A percentile compares a stretch with the other conserved stretches of the same genome.
These are phyloP conservation scores for Listronotus bonariensis DNA, from an alignment of 1,140 invertebrate species.

Conservation along the genomic window DNA sequence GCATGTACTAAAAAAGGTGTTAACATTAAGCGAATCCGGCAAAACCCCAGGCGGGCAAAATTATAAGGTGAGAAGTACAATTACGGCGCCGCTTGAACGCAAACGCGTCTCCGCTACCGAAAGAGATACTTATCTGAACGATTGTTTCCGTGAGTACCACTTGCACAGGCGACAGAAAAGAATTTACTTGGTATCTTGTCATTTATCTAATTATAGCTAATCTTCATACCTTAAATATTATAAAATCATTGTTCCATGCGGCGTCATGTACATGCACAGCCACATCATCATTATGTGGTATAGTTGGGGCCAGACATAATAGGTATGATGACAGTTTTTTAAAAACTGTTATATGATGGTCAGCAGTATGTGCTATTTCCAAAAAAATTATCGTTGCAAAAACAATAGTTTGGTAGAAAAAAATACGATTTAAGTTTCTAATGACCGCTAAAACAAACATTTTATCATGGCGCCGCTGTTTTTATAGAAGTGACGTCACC, in stretches of 20 bases:
- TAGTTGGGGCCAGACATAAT: too few relatives aligned
- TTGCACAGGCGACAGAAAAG: conserved; percentile 26
- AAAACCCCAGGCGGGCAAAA: conserved; percentile 42
- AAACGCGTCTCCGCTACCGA: conserved; percentile 41
- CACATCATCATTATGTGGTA: too few relatives aligned
- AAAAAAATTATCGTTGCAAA: too few relatives aligned
- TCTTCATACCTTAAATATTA: conserved; percentile 1
- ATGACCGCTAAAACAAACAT: too few relatives aligned
- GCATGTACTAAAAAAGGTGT: conserved; percentile 6
- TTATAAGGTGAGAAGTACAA: conserved; percentile 46
- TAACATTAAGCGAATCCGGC: conserved; percentile 4
- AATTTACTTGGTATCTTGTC: conserved; percentile 24
- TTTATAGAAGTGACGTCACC: too few relatives aligned
- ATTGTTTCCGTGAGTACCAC: conserved; percentile 43
- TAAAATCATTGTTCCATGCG: neutral
- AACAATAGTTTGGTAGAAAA: too few relatives aligned
- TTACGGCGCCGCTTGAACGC: conserved; percentile 40
- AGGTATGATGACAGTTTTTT: too few relatives aligned
- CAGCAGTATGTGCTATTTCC: too few relatives aligned
- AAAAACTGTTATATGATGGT: too few relatives aligned
- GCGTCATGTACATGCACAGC: too few relatives aligned
- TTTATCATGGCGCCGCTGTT: too few relatives aligned
- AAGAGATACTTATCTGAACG: conserved; percentile 40
- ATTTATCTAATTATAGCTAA: conserved; percentile 37
- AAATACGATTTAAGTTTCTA: too few relatives aligned